Conservation (phyloP, 2,113 vertebrate genomes). For the Melanerpes formicivorus region DNA sequence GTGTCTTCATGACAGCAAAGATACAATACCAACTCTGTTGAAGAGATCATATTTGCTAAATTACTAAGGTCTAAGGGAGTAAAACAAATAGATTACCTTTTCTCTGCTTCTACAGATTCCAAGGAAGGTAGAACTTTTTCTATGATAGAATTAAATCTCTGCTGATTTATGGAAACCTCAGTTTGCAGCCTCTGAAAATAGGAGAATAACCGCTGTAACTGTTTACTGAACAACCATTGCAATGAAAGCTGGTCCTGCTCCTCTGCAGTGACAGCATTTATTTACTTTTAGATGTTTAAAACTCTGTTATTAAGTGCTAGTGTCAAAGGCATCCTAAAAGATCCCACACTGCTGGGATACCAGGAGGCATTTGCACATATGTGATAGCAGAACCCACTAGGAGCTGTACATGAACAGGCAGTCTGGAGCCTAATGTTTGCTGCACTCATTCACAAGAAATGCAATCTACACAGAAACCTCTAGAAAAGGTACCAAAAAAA, state of each 20-base stretch:
- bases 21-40: neutral
- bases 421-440: neutral
- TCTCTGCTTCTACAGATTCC: slow-evolving; percentile 82
- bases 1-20: neutral
- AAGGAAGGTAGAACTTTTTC: slow-evolving; percentile 83
- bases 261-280: neutral
- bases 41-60: neutral
- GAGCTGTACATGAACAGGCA: neutral
- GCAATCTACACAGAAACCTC: neutral
- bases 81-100: slow-evolving; percentile 79
- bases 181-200: slow-evolving; percentile 85
- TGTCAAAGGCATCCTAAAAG: neutral
- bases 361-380: neutral
- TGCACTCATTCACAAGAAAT: neutral
- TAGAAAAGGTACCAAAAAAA: neutral
- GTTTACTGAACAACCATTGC: neutral
- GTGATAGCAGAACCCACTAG: neutral
- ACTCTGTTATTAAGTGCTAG: neutral
- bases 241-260: neutral
- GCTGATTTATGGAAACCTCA: slow-evolving; percentile 86
- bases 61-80: neutral
- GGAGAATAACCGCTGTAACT: neutral
- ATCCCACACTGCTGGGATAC: neutral
- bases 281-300: neutral
- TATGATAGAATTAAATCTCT: slow-evolving; percentile 85